Evolutionary conservation across 2,888 invertebrate genomes (phyloP).

Genomic region (Phaedon cochleariae): DNA sequence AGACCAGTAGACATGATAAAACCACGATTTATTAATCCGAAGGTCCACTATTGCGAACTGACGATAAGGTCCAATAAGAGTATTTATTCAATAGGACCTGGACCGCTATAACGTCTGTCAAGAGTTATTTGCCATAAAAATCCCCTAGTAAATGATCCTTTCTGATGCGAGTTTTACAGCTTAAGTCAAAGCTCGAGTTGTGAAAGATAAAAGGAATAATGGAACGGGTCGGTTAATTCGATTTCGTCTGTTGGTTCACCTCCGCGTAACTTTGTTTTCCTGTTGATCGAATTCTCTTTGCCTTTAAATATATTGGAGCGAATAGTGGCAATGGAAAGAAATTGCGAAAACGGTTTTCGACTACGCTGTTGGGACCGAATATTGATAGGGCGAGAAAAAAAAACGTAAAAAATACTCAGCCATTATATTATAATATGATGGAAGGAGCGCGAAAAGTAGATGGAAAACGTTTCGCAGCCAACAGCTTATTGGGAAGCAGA

Average conservation of each 20-base stretch:
- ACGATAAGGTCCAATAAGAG: too few relatives aligned
- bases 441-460: not conserved
- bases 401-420: not conserved
- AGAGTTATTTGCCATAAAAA: too few relatives aligned
- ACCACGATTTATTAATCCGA: too few relatives aligned
- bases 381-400: not conserved
- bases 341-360: not conserved
- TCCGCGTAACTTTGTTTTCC: slow-evolving; percentile 10
- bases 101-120: not conserved
- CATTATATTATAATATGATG: not conserved
- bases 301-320: not conserved
- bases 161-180: not conserved
- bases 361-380: not conserved
- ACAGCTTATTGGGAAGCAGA: not conserved
- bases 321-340: not conserved
- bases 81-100: not conserved
- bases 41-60: too few relatives aligned
- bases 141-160: not conserved
- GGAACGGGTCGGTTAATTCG: slow-evolving; percentile 1
- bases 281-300: not conserved
- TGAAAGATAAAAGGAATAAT: slow-evolving; percentile 12
- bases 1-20: too few relatives aligned
- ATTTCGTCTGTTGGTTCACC: slow-evolving; percentile 9
- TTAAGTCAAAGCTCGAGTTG: slow-evolving; percentile 9
- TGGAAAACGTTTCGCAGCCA: not conserved